These are phyloP conservation scores for Leucoraja erinaceus DNA, from an alignment of 2,113 vertebrate species.

Conservation along the genomic window DNA sequence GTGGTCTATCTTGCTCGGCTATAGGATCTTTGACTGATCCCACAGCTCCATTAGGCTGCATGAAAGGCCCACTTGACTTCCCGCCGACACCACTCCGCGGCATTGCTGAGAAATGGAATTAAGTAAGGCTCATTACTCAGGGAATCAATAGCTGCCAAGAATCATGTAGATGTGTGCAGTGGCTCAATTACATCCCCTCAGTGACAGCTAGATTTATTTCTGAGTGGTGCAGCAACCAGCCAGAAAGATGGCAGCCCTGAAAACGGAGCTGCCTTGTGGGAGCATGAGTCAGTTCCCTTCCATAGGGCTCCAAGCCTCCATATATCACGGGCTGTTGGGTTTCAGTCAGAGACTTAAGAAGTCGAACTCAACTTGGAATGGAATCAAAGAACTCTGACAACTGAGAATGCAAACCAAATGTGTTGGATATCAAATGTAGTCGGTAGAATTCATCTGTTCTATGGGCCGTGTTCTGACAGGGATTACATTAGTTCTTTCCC, in stretches of 20 bases:
- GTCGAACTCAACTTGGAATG: not conserved
- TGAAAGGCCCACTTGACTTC: not conserved
- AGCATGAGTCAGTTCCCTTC: not conserved
- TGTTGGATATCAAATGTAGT: not conserved
- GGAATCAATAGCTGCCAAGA: constrained; percentile 9
- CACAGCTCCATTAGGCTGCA: not conserved
- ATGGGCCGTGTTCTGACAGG: not conserved
- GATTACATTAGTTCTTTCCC: not conserved
- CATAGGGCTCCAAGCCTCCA: not conserved
- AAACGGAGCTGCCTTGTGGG: not conserved
- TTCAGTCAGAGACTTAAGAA: not conserved
- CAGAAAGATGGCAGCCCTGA: not conserved
- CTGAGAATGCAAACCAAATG: not conserved
- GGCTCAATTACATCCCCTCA: not conserved
- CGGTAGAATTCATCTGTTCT: not conserved
- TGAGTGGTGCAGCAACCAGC: not conserved
- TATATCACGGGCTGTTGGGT: not conserved
- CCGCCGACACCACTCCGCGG: not conserved
- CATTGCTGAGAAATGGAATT: not conserved
- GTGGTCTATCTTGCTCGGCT: too few relatives aligned
- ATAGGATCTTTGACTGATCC: too few relatives aligned
- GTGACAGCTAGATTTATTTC: constrained; percentile 5
- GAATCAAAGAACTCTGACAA: not conserved
- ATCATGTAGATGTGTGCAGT: not conserved
- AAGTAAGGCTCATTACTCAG: constrained; percentile 1